These are phyloP conservation scores for Andricus quercusramuli DNA, from an alignment of 2,888 invertebrate species.

Conservation along the genomic window DNA sequence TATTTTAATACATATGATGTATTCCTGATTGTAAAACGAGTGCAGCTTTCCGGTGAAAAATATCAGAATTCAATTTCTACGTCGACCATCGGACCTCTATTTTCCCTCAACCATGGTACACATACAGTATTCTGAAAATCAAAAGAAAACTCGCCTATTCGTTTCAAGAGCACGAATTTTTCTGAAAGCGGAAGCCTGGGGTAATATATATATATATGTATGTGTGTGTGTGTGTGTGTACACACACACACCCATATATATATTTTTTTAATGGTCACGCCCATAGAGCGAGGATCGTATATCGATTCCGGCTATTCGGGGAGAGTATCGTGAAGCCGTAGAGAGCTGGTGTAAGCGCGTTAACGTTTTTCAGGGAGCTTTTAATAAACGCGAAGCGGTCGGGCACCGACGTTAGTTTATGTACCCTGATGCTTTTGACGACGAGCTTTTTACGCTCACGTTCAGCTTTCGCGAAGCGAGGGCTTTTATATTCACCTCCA, in stretches of 20 bases:
- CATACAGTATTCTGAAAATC: constrained; percentile 12
- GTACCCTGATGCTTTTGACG: constrained; percentile 49
- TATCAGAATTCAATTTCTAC: constrained; percentile 33
- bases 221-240: too few relatives aligned
- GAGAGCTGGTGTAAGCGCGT: constrained; percentile 57
- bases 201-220: constrained; percentile 17
- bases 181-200: constrained; percentile 9
- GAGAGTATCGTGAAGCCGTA: constrained; percentile 33
- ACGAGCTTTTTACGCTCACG: constrained; percentile 47
- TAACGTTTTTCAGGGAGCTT: constrained; percentile 65
- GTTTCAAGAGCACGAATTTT: constrained; percentile 18
- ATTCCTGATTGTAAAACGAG: constrained; percentile 20
- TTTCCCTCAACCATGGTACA: constrained; percentile 1
- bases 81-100: constrained; percentile 15
- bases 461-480: constrained; percentile 48
- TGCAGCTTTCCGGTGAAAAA: constrained; percentile 24
- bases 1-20: constrained; percentile 10
- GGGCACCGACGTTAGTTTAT: constrained; percentile 47
- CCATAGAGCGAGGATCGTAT: constrained; percentile 15
- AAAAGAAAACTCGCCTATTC: constrained; percentile 32
- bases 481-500: constrained; percentile 70
- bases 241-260: too few relatives aligned
- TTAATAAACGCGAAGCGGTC: constrained; percentile 65
- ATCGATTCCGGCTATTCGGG: constrained; percentile 21
- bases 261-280: constrained; percentile 12